Base-by-base conservation (phyloP, 1,140 invertebrate genomes). In the Yoshiicerus persimilis region DNA sequence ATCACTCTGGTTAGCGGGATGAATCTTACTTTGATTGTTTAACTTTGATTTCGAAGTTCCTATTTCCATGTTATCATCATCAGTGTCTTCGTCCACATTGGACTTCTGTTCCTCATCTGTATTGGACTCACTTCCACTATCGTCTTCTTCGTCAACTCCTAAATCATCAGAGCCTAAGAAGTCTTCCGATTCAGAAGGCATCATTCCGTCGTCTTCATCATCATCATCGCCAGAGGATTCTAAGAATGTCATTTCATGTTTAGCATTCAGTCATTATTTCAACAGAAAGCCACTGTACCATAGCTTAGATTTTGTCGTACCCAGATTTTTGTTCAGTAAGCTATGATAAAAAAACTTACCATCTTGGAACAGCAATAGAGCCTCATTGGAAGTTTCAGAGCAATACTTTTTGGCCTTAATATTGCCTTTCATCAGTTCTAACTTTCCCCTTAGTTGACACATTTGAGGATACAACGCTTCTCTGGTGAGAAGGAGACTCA, bases 401-500 rank as follows among this genome's bases (percentile, higher is more conserved):
- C 89, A 90, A 32, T 88, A 89, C 62, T 90, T 86, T 86, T 90
- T 89, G 16, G 90, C 88, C 27, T 91, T 88, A 23, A 91, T 88
- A 56, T 91, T 85, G 10, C 90, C 91, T 77, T 91, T 90, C 39
- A 91, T 91, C 5, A 91, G 87, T 38, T 94, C 93, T 34, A 95
- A 92, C 56, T 94, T 93, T 13, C 95, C 95, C 89, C 92, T 92
- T 75, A 95, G 92, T 91, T 93, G 93, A 13, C 92, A 93, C 84
- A 95, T 90, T 86, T 94, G 93, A 8, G 93, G 92, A 30, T 95
- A 91, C 27, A 94, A 92, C 9, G 91, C 91, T 87, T 94, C 91
- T 88, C 95, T 93, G 27, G 93, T 93, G 89, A 95, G 93, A 27
- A 95, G 94, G n/a, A 94, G 93, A 77, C 93, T 94, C 66, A 95